Conservation (phyloP, 2,888 invertebrate genomes). For the Portevinia maculata region DNA sequence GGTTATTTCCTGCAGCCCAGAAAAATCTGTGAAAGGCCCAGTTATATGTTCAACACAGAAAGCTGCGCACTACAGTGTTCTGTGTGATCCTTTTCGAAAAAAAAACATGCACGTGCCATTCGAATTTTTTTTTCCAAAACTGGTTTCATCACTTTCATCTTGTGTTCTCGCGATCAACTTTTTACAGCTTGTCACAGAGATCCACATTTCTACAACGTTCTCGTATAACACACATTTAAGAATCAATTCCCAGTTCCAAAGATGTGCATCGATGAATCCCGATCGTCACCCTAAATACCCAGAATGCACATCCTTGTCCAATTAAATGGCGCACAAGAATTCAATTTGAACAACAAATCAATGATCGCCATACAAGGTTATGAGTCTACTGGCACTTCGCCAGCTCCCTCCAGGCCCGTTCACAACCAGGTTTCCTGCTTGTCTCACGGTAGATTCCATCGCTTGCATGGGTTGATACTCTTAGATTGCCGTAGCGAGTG, state of each 20-base stretch:
- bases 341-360: conserved; percentile 70
- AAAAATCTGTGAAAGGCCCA: too few species aligned
- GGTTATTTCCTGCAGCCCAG: too few species aligned
- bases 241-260: neutral
- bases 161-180: neutral
- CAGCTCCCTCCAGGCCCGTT: neutral
- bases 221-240: conserved; percentile 4
- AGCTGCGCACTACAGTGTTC: too few species aligned
- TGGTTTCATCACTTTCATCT: conserved; percentile 2
- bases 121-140: neutral
- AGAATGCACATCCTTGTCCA: conserved; percentile 72
- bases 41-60: too few species aligned
- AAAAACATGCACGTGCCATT: too few species aligned
- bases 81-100: too few species aligned
- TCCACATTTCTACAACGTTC: neutral
- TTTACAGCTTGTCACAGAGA: neutral
- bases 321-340: conserved; percentile 74
- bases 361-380: conserved; percentile 71
- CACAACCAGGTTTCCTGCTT: conserved; percentile 30
- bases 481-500: conserved; percentile 71
- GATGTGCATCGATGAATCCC: neutral
- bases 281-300: conserved; percentile 47
- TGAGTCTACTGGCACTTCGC: conserved; percentile 46
- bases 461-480: conserved; percentile 36
- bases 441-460: conserved; percentile 29